A percentile compares a stretch with the other conserved stretches of the same genome.
These are phyloP conservation scores for Pantherophis alleghaniensis DNA, from an alignment of 2,797 vertebrate genomes.

Conservation along the genomic window DNA sequence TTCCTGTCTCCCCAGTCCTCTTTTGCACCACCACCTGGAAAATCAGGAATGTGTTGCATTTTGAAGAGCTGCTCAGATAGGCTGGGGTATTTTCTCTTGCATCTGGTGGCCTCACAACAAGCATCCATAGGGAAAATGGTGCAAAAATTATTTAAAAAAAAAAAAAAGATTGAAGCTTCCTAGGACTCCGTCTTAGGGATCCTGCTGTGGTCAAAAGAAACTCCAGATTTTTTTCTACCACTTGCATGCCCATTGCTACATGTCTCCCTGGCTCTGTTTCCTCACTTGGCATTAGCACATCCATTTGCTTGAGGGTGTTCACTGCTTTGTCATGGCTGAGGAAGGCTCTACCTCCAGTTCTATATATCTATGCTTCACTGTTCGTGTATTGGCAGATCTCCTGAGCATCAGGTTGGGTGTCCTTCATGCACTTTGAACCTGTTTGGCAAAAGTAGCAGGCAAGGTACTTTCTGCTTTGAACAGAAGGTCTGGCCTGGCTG, in stretches of 20 bases:
- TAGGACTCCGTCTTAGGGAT: too few relatives aligned
- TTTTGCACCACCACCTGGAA: neutral
- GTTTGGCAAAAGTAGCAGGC: neutral
- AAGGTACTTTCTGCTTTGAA: neutral
- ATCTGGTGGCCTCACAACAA: neutral
- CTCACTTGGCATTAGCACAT: neutral
- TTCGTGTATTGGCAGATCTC: neutral
- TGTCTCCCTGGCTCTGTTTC: slow-evolving; percentile 45
- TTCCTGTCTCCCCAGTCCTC: neutral
- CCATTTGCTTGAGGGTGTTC: neutral
- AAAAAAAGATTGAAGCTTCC: neutral
- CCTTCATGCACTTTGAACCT: neutral
- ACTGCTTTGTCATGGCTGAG: neutral
- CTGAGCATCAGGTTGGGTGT: neutral
- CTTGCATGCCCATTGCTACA: neutral
- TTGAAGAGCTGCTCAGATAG: neutral
- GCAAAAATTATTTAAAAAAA: too few relatives aligned
- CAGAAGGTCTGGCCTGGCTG: neutral
- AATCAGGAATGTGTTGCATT: neutral
- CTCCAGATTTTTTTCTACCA: neutral
- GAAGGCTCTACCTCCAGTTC: neutral
- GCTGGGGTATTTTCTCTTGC: neutral
- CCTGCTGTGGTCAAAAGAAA: neutral
- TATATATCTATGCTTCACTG: too few relatives aligned
- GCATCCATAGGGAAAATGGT: neutral